Evolutionary conservation across 37 sponge, comb jelly and placozoan species (phyloP), one percentile per base, ranked within the genome.

Genomic region (Haliclona indistincta): DNA sequence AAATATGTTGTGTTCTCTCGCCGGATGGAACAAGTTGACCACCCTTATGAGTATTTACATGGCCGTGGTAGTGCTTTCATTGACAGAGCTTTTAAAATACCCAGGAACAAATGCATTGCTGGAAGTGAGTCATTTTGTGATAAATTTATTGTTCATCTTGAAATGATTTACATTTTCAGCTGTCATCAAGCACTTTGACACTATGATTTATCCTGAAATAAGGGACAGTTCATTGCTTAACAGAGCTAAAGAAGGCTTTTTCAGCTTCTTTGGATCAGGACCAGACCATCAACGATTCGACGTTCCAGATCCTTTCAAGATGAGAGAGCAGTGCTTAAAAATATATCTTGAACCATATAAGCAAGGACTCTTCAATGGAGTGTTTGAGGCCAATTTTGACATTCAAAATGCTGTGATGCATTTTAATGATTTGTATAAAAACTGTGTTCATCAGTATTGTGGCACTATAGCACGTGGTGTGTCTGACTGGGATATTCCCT

Each of bases 1-100:
- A 83, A 83, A 41, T 83, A 83, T 75, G 32, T 70, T 0, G 53
- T 80, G 0, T 43, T 45, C 70, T 80, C 80, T 29, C 70, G 63
- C n/a, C 10, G 23, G 23, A 33, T 30, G 5, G 34, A 54, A 20
- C 6, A 7, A 20, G n/a, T 6, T 20, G 25, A n/a, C 7, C 22
- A 58, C n/a, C 60, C 13, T 6, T 58, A n/a, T 58, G 60, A 58
- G 28, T 58, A 58, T 26, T 26, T 58, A 7, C 28, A 58, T 58
- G 60, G 60, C 13, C n/a, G n/a, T 58, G 23, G n/a, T 7, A 20
- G 60, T 58, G 60, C 26, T 26, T 25, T 25, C 7, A 20, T 26
- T n/a, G n/a, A 58, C 28, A 58, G 60, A n/a, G 11, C n/a, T 25
- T 20, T 58, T 11, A 58, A 58, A 58, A 20, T 58, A 25, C 28